These are phyloP conservation scores for Pogonognathellus flavescens DNA, from an alignment of 1,140 invertebrate genomes.

Conservation along the genomic window DNA sequence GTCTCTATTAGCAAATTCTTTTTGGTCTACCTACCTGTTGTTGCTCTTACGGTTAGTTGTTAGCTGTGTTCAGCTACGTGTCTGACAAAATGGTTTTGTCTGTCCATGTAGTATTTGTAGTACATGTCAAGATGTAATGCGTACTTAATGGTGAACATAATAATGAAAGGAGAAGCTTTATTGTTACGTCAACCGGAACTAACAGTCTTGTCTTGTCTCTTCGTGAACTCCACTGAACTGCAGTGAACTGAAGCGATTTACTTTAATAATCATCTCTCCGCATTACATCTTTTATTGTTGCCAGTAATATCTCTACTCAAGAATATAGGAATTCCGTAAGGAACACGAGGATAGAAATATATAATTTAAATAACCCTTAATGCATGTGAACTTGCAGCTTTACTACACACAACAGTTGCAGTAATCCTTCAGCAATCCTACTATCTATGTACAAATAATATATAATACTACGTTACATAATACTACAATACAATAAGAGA, in stretches of 20 bases:
- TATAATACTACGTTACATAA: no score
- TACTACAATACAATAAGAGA: no score
- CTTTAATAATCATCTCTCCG: not conserved
- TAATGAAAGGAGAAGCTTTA: conserved; percentile 38
- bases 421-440: no score
- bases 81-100: not conserved
- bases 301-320: no score
- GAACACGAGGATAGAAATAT: no score
- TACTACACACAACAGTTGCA: no score
- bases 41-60: not conserved
- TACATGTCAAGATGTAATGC: not conserved
- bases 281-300: no score
- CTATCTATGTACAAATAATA: no score
- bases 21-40: not conserved
- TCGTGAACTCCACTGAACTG: conserved; percentile 40
- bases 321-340: no score
- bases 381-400: no score
- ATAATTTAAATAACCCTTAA: no score
- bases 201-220: conserved; percentile 31
- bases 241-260: conserved; percentile 26
- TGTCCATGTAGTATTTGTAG: not conserved
- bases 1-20: no score
- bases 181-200: conserved; percentile 33
- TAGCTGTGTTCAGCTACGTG: not conserved
- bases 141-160: not conserved